phyloP scores from a whole-genome alignment of 2,113 vertebrate species.

The Pterocles orientalis region DNA sequence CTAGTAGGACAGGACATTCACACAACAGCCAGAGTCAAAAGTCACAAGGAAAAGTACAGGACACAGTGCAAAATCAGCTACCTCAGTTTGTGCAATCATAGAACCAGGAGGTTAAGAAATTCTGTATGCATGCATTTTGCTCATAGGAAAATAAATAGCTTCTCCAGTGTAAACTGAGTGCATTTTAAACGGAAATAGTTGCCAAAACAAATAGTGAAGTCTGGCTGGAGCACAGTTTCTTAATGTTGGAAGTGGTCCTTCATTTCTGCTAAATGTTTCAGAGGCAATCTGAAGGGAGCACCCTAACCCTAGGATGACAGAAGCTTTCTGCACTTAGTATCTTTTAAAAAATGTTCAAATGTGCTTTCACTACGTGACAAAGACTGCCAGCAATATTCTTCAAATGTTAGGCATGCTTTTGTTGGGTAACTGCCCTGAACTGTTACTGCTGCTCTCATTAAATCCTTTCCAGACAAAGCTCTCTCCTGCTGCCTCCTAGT shows the following conservation, averaged over 20 bases:
- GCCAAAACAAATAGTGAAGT: neutral
- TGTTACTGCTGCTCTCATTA: neutral
- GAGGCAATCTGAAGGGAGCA: neutral
- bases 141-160: neutral
- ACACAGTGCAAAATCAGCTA: neutral
- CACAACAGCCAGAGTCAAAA: neutral
- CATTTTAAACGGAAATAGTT: neutral
- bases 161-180: neutral
- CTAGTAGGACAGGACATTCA: neutral
- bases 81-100: neutral
- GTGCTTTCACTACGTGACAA: neutral
- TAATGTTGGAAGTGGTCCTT: neutral
- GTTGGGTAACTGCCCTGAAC: neutral
- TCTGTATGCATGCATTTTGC: neutral
- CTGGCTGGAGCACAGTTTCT: neutral
- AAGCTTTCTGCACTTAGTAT: neutral
- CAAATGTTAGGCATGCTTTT: neutral
- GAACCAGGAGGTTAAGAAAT: neutral
- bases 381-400: neutral
- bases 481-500: neutral
- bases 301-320: neutral
- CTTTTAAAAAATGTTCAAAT: neutral
- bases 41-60: neutral
- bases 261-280: neutral
- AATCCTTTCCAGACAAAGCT: neutral